A percentile compares a stretch with the other conserved stretches of the same genome.
Conservation (phyloP, 2,113 vertebrate species). For the human (Homo sapiens) region DNA sequence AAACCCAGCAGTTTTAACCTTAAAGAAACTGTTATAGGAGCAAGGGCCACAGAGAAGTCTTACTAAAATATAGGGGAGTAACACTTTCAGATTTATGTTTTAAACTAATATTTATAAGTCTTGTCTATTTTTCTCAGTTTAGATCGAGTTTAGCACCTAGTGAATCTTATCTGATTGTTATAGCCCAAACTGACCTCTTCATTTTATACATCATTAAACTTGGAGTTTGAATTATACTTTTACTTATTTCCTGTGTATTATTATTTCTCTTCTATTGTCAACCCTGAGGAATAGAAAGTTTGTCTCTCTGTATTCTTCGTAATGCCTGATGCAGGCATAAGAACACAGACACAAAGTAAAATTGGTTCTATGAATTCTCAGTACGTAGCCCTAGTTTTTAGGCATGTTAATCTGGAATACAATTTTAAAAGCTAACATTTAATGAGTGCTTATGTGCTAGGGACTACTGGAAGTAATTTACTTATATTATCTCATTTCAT, state of each 20-base stretch:
- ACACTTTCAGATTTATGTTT: background rate
- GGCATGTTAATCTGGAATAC: background rate
- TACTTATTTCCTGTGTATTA: background rate
- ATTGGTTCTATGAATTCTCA: background rate
- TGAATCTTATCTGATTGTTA: background rate
- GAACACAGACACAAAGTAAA: background rate
- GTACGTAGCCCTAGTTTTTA: background rate
- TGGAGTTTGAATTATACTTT: background rate
- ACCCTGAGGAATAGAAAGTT: background rate
- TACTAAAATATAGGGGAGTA: no score
- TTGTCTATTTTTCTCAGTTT: background rate
- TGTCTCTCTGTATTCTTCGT: background rate
- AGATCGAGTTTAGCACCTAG: background rate
- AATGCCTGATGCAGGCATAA: background rate
- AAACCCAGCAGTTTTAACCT: background rate
- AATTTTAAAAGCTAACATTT: background rate
- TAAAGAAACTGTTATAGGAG: background rate
- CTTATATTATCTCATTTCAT: background rate
- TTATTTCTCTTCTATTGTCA: background rate
- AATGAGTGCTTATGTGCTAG: background rate
- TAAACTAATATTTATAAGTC: conserved; percentile 8
- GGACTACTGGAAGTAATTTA: background rate
- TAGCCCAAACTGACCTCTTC: background rate
- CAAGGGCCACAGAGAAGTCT: background rate
- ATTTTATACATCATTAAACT: background rate